These are phyloP conservation scores for Plodia interpunctella DNA, from an alignment of 1,140 invertebrate genomes.

Conservation along the genomic window DNA sequence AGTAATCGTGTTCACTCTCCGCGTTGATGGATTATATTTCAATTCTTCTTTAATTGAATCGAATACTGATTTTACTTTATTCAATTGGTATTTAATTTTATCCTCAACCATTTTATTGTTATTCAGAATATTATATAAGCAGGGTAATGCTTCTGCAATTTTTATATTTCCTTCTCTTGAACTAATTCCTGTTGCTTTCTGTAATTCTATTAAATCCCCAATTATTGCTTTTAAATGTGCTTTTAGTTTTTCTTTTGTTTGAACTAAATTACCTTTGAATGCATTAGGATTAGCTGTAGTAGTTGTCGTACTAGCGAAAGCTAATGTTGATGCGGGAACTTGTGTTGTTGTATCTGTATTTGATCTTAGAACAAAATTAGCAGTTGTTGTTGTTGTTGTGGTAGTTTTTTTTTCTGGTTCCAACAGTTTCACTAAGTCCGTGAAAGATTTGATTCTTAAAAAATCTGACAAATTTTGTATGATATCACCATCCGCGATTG, in stretches of 20 bases:
- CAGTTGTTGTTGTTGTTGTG: not conserved
- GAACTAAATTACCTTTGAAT: conserved; percentile 16
- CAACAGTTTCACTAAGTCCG: conserved; percentile 42
- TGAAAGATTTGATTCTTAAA: conserved; percentile 55
- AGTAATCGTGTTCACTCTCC: conserved; percentile 30
- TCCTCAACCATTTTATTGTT: conserved; percentile 19
- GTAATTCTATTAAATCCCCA: conserved; percentile 52
- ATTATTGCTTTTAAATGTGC: conserved; percentile 51
- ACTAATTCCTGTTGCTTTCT: conserved; percentile 34
- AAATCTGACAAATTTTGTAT: conserved; percentile 60
- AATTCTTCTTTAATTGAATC: conserved; percentile 43
- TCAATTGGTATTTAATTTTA: conserved; percentile 16
- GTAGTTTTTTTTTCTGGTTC: conserved; percentile 18
- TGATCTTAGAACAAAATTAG: not conserved
- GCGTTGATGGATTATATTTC: conserved; percentile 19
- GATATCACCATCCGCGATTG: conserved; percentile 42
- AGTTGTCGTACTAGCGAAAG: conserved; percentile 9
- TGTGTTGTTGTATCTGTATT: conserved; percentile 1
- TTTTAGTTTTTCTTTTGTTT: conserved; percentile 52
- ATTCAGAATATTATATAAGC: conserved; percentile 55
- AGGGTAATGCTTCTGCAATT: conserved; percentile 50
- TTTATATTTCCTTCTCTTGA: conserved; percentile 33
- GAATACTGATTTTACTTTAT: conserved; percentile 27
- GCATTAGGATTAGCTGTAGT: not conserved
- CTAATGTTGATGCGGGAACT: conserved; percentile 13